Base-by-base conservation (phyloP, 2,797 vertebrate genomes). In the Syngnathus rostellatus region DNA sequence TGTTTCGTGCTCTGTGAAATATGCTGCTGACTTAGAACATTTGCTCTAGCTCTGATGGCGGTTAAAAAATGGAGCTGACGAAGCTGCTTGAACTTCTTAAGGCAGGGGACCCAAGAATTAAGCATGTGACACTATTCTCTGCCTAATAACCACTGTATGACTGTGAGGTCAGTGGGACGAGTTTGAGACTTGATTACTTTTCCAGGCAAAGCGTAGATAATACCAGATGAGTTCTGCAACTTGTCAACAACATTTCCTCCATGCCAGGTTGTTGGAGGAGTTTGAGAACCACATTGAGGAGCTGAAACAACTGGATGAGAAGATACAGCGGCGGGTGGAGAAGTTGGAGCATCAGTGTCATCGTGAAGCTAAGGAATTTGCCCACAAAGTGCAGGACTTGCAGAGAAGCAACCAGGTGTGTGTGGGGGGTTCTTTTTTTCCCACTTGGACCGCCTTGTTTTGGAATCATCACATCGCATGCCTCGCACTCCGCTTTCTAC, bases 391-490 rank as follows among this genome's bases (percentile, higher is more conserved):
- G 3, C 97, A 99, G 81, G 97, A 98, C 74, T 87, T 99, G 64
- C 96, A 99, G 80, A 94, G 95, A 85, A 98, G 95, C 90, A 99
- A 99, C 83, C 97, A 99, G 94, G 97, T 98, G n/a, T 67, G 82
- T 70, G 59, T n/a, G n/a, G n/a, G n/a, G n/a, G n/a, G n/a, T n/a
- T n/a, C n/a, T n/a, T n/a, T n/a, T n/a, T n/a, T 12, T 63, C 10
- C 12, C 9, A 23, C 39, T 2, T 12, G 10, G 9, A 21, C 9
- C 38, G 5, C 39, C 23, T 19, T 16, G 1, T 31, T 11, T 57
- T 62, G 23, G 41, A 62, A 43, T 6, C 3, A 1, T 68, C 0
- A 50, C 23, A 14, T 68, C 9, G 57, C 40, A 61, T 4, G 0
- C 21, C 12, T n/a, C 0, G 37, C 60, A 50, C 4, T 51, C 16